A percentile compares a stretch with the other conserved stretches of the same genome.
Evolutionary conservation across 1,140 invertebrate genomes (phyloP).

Genomic region (Macrobrachium nipponense): DNA sequence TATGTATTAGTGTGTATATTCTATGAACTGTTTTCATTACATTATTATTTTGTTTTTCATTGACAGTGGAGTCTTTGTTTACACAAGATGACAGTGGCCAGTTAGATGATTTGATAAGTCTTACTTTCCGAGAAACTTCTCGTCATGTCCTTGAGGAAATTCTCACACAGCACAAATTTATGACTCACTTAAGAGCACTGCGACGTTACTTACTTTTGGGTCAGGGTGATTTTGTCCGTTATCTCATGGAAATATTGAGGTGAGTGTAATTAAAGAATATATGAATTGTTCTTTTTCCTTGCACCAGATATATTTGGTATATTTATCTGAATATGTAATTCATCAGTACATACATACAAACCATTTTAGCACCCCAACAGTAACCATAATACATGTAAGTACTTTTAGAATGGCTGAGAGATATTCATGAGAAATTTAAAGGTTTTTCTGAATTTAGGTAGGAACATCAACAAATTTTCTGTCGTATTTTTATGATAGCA

Average conservation of each 20-base stretch:
- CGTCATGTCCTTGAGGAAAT: conserved; percentile 87
- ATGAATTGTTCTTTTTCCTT: no score
- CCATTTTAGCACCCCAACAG: no score
- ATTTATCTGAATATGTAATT: conserved; percentile 1
- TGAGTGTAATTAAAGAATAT: conserved; percentile 70
- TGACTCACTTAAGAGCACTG: conserved; percentile 92
- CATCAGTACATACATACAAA: not conserved
- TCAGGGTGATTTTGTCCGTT: conserved; percentile 95
- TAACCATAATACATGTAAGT: no score
- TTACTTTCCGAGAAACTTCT: conserved; percentile 88
- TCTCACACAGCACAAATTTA: conserved; percentile 86
- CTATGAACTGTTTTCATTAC: no score
- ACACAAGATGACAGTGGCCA: conserved; percentile 79
- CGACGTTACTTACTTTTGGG: conserved; percentile 90
- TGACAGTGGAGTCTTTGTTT: conserved; percentile 77
- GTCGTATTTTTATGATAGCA: no score
- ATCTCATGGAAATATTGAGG: conserved; percentile 91
- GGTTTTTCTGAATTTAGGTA: no score
- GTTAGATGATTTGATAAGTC: conserved; percentile 83
- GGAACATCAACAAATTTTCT: no score
- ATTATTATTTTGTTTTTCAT: conserved; percentile 45
- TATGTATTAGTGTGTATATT: no score
- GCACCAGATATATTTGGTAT: not conserved
- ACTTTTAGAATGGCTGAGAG: no score
- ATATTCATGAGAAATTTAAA: no score